Conservation (phyloP, 2,797 vertebrate genomes). For the Margarornis squamiger region DNA sequence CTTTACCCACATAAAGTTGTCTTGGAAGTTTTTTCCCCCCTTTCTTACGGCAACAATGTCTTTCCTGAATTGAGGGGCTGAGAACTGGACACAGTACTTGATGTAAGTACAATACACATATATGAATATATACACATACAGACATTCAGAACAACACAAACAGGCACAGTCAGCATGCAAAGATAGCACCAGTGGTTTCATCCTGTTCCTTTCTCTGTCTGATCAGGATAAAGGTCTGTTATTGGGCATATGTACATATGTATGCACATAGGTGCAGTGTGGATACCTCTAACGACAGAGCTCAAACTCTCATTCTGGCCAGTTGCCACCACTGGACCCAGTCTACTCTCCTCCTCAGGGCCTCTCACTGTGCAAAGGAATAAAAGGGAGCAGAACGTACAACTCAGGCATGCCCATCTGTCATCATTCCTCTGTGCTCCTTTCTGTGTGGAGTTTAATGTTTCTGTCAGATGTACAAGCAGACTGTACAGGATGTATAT, state of each 20-base stretch:
- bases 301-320: not conserved
- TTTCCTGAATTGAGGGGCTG: not conserved
- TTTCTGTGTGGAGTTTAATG: not conserved
- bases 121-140: rapidly evolving
- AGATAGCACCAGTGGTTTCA: rapidly evolving
- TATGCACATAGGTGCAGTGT: not conserved
- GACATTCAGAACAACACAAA: not conserved
- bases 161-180: not conserved
- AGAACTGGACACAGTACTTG: not conserved
- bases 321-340: not conserved
- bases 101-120: rapidly evolving
- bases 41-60: no score
- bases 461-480: not conserved
- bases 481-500: rapidly evolving
- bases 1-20: no score
- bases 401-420: rapidly evolving
- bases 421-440: not conserved
- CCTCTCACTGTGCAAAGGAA: not conserved
- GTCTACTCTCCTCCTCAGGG: not conserved
- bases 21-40: no score
- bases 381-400: not conserved
- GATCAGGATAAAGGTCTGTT: not conserved
- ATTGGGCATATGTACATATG: rapidly evolving
- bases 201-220: not conserved
- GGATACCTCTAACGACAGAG: not conserved